Conservation (phyloP, 2,888 invertebrate species). For the Hyposoter didymator region DNA sequence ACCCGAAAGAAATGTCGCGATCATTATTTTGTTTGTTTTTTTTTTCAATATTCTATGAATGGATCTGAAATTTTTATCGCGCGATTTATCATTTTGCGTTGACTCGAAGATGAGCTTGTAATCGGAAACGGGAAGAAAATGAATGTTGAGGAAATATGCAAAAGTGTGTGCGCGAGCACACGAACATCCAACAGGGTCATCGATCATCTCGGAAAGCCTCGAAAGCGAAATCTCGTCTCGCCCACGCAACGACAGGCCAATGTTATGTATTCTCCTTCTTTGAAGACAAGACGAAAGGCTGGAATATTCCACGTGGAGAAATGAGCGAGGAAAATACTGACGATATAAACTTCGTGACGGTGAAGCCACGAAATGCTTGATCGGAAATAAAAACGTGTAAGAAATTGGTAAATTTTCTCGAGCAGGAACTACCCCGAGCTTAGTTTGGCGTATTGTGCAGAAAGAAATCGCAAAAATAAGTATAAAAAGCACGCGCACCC, state of each 20-base stretch:
- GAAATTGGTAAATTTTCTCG: not conserved
- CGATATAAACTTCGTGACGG: constrained; percentile 30
- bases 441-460: not conserved
- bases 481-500: not conserved
- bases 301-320: constrained; percentile 18
- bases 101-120: constrained; percentile 46
- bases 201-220: constrained; percentile 62
- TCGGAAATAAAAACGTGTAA: not conserved
- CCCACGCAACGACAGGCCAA: constrained; percentile 60
- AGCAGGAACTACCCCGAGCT: not conserved
- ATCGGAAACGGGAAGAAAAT: constrained; percentile 54
- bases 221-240: constrained; percentile 67
- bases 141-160: constrained; percentile 43
- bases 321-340: constrained; percentile 7
- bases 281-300: constrained; percentile 16
- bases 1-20: not conserved
- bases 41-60: not conserved
- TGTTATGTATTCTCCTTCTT: constrained; percentile 27
- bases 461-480: not conserved
- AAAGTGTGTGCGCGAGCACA: constrained; percentile 20
- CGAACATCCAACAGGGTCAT: constrained; percentile 51
- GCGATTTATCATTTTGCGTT: constrained; percentile 18
- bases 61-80: not conserved
- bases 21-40: not conserved
- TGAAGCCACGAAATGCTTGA: not conserved